phyloP scores from a whole-genome alignment of 2,888 invertebrate species.

The Drosophila neutralis region DNA sequence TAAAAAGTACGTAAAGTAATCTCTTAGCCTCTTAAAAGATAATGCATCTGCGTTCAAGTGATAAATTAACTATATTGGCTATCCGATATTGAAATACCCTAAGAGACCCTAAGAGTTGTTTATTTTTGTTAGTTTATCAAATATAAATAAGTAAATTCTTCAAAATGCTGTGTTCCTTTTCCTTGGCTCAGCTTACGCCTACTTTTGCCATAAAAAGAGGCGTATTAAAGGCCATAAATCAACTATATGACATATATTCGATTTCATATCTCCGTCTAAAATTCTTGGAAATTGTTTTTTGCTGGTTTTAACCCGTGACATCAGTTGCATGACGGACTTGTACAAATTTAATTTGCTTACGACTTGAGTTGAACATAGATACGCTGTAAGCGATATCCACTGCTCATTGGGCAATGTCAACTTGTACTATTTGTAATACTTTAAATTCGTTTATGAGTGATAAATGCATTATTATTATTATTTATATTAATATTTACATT shows the following conservation, averaged over 20 bases:
- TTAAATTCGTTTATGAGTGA: too few relatives aligned
- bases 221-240: slow-evolving; percentile 26
- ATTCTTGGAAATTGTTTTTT: slow-evolving; percentile 34
- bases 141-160: not conserved
- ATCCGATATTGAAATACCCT: not conserved
- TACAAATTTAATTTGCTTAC: slow-evolving; percentile 54
- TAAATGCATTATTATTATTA: not conserved
- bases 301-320: slow-evolving; percentile 28
- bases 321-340: slow-evolving; percentile 53
- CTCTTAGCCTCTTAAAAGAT: too few relatives aligned
- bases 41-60: not conserved
- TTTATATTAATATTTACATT: not conserved
- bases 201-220: not conserved
- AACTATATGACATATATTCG: slow-evolving; percentile 19
- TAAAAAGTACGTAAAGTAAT: not conserved
- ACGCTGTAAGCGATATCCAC: slow-evolving; percentile 1
- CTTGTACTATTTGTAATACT: not conserved
- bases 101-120: not conserved
- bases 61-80: not conserved
- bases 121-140: not conserved
- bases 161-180: not conserved
- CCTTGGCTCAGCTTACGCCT: not conserved
- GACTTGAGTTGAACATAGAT: slow-evolving; percentile 8
- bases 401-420: not conserved
- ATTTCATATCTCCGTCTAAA: slow-evolving; percentile 18